These are phyloP conservation scores for Tympanoctomys barrerae DNA, from an alignment of 2,797 vertebrate species.

Conservation along the genomic window DNA sequence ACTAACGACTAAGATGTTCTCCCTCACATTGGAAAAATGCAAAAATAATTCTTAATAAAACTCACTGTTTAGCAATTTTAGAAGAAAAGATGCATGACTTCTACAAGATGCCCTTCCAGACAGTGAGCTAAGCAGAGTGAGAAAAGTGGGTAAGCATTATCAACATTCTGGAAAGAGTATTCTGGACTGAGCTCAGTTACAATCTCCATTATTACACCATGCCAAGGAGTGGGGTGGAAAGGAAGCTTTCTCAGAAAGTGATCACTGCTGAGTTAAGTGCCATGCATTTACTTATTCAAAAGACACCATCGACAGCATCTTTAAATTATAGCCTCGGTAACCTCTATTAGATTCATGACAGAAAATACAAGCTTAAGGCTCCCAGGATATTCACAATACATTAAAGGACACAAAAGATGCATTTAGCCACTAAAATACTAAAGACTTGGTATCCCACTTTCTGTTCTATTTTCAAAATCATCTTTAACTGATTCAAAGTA, in stretches of 20 bases:
- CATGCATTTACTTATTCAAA: background rate
- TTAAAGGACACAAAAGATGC: background rate
- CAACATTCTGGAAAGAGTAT: background rate
- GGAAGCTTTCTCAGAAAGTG: background rate
- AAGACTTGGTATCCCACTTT: constrained; percentile 33
- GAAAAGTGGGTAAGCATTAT: background rate
- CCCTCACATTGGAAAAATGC: background rate
- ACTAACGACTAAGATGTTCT: background rate
- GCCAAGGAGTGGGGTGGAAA: background rate
- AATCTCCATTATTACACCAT: background rate
- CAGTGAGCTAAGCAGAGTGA: background rate
- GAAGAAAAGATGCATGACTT: background rate
- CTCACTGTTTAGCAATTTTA: background rate
- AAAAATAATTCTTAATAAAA: constrained; percentile 17
- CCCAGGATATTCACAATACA: background rate
- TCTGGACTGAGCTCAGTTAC: background rate
- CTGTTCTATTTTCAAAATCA: constrained; percentile 22
- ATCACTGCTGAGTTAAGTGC: background rate
- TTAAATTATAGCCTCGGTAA: background rate
- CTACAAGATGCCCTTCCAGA: background rate
- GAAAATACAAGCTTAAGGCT: background rate
- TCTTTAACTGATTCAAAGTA: background rate
- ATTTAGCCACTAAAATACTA: constrained; percentile 38
- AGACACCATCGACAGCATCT: constrained; percentile 30
- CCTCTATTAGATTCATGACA: constrained; percentile 37